Conservation (phyloP, 2,888 invertebrate genomes). For the Noctua janthe region DNA sequence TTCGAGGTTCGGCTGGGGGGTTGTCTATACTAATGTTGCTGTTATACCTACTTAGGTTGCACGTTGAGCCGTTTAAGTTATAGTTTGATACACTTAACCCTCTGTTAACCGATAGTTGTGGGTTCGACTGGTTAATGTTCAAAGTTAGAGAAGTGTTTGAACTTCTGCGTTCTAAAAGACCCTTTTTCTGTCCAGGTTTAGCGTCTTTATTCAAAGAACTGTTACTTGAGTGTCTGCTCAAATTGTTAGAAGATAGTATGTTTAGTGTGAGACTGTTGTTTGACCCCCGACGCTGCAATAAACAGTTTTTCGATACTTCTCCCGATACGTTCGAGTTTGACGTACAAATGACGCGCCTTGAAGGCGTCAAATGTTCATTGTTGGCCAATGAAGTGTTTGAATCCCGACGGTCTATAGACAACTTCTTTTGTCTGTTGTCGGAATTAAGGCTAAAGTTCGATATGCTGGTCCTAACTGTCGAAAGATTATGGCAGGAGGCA, state of each 20-base stretch:
- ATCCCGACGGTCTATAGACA: conserved; percentile 95
- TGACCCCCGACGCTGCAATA: conserved; percentile 95
- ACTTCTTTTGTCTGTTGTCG: conserved; percentile 89
- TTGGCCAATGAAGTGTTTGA: conserved; percentile 96
- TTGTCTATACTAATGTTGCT: conserved; percentile 88
- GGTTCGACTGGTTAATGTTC: conserved; percentile 90
- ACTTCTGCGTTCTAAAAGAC: conserved; percentile 95
- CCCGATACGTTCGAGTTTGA: conserved; percentile 86
- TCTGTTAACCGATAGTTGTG: conserved; percentile 86
- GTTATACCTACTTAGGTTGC: conserved; percentile 87
- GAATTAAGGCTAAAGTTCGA: conserved; percentile 87
- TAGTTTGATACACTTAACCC: conserved; percentile 89
- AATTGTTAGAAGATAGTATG: conserved; percentile 88
- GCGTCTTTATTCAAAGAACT: conserved; percentile 89
- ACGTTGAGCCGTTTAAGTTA: conserved; percentile 88
- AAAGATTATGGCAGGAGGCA: conserved; percentile 85
- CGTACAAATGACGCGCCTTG: conserved; percentile 86
- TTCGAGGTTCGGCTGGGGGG: conserved; percentile 81
- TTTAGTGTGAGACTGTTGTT: conserved; percentile 96
- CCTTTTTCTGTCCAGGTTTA: conserved; percentile 90
- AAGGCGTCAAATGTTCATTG: conserved; percentile 82
- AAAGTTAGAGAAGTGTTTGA: conserved; percentile 97
- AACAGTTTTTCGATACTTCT: conserved; percentile 90
- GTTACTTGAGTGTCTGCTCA: conserved; percentile 90
- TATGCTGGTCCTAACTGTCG: conserved; percentile 85